Evolutionary conservation across 2,888 invertebrate genomes (phyloP).

Genomic region (Megastigmus dorsalis): DNA sequence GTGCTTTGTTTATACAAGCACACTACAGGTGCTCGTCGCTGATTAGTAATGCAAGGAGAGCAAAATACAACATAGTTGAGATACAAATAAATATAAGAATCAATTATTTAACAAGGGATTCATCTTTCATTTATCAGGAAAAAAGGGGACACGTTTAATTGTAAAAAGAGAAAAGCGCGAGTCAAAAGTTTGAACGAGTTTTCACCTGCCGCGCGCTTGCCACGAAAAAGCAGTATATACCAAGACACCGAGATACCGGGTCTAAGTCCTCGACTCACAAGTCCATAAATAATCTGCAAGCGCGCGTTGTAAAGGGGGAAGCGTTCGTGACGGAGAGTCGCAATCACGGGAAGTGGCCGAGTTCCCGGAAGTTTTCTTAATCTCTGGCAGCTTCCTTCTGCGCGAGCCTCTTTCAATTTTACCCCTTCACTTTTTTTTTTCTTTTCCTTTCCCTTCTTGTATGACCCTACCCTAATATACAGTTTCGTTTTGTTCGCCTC

Average conservation of each 20-base stretch:
- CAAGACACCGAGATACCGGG: conserved; percentile 23
- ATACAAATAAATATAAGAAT: too few relatives aligned
- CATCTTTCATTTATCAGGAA: too few relatives aligned
- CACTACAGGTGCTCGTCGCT: too few relatives aligned
- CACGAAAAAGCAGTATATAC: conserved; percentile 29
- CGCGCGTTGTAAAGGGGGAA: conserved; percentile 48
- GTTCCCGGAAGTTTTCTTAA: conserved; percentile 55
- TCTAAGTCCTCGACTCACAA: conserved; percentile 46
- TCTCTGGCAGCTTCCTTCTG: conserved; percentile 14
- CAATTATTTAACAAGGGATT: too few relatives aligned
- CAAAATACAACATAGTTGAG: too few relatives aligned
- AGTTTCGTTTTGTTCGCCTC: background rate
- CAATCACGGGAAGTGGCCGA: conserved; percentile 60
- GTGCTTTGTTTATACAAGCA: too few relatives aligned
- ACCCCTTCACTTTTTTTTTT: too few relatives aligned
- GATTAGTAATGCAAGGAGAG: too few relatives aligned
- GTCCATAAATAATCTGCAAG: conserved; percentile 59
- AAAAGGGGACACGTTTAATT: background rate
- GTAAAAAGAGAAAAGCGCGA: conserved; percentile 13
- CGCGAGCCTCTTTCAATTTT: conserved; percentile 15
- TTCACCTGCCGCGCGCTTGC: conserved; percentile 56
- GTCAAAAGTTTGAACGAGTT: conserved; percentile 58
- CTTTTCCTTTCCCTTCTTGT: too few relatives aligned
- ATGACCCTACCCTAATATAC: too few relatives aligned
- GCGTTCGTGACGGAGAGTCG: conserved; percentile 56